Evolutionary conservation across 2,888 invertebrate genomes (phyloP), one percentile per base, ranked within the genome.

Genomic region (Aplocera efformata): DNA sequence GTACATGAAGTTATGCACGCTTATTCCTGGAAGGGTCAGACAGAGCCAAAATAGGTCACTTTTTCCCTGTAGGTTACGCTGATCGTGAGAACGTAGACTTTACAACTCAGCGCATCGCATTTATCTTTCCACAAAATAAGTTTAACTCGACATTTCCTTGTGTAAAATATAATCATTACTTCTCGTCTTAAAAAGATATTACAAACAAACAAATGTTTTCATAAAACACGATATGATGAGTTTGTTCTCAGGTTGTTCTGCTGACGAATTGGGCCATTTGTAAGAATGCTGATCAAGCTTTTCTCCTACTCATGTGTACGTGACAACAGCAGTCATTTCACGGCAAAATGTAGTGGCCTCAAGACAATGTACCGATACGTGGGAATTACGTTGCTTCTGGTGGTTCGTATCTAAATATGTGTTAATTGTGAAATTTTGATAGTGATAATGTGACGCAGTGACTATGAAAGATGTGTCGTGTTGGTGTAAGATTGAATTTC

Each of bases 281-380:
- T 10, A 35, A 45, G 30, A 36, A 42, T 33, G 56, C 56, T 50
- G 53, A 53, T 7, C 11, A 33, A 42, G 32, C 32, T 17, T 38
- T 49, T 50, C 46, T 47, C 32, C 51, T 42, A 45, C 33, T 44
- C 42, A 35, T 54, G 30, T 43, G 44, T 63, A 79, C 81, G 81
- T 81, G 48, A 22, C 34, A 29, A 22, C n/a, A 28, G 36, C 32
- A 13, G 28, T 27, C 38, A 47, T 40, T 44, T 32, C 34, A 34
- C 53, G 51, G 55, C 61, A 74, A 71, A 66, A 82, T 83, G 80
- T 67, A 57, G 63, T 63, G 58, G 26, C 62, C 40, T 51, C 62
- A 54, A 60, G 45, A 13, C 56, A 56, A 82, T 83, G 83, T 63
- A 56, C 64, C 70, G 62, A 60, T 72, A 71, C 72, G 75, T 78